A percentile compares a stretch with the other conserved stretches of the same genome.
Conservation (phyloP, 2,888 invertebrate genomes). For the Hetaerina titia region DNA sequence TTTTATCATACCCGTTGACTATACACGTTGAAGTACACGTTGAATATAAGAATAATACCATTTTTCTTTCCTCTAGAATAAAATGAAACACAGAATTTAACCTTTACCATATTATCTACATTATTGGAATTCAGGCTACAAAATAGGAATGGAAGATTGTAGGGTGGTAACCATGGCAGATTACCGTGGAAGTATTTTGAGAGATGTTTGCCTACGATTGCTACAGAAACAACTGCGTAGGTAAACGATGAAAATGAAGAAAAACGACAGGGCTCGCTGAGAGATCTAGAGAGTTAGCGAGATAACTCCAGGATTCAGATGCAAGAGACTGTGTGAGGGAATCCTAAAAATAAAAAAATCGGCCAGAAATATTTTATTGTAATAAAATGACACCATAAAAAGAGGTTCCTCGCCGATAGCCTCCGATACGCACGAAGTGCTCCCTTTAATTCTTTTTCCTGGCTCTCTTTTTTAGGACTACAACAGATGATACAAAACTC, state of each 20-base stretch:
- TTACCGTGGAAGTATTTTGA: background rate
- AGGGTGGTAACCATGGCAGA: background rate
- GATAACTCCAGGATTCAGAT: conserved; percentile 16
- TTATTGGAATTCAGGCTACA: background rate
- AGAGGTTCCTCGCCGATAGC: background rate
- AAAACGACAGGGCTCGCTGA: background rate
- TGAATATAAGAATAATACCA: background rate
- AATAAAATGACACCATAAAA: conserved; percentile 40
- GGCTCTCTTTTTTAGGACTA: background rate
- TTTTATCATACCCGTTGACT: too few species aligned
- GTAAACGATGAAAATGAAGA: background rate
- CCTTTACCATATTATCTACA: background rate
- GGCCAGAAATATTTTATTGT: background rate
- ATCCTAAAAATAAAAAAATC: background rate
- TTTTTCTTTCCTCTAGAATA: background rate
- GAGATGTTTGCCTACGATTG: background rate
- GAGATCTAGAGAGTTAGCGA: background rate
- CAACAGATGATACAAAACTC: background rate
- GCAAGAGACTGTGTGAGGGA: background rate
- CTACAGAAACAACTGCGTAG: background rate
- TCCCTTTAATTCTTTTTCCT: background rate
- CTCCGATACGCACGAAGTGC: conserved; percentile 17
- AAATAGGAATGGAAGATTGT: background rate
- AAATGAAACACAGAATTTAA: background rate
- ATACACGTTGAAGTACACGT: too few species aligned